Percentiles rank a stretch among this genome's conserved stretches.
phyloP scores from a whole-genome alignment of 2,797 vertebrate species.

The Trachops cirrhosus region DNA sequence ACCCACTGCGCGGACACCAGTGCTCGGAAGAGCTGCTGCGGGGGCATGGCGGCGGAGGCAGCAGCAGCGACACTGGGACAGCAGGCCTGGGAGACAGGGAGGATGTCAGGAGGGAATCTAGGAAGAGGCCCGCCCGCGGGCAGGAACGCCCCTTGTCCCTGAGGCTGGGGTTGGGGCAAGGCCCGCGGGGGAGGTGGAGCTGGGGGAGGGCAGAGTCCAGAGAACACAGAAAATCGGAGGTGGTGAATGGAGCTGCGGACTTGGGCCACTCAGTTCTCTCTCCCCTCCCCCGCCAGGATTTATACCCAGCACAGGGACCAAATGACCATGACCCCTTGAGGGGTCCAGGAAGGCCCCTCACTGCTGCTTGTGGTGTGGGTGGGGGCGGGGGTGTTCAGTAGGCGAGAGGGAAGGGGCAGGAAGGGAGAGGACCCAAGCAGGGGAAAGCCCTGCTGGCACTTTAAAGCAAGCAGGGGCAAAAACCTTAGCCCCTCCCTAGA shows the following conservation, averaged over 20 bases:
- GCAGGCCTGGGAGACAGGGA: background rate
- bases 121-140: accelerated
- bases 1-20: slow-evolving; percentile 93
- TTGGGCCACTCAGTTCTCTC: background rate
- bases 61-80: accelerated
- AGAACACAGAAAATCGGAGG: background rate
- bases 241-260: background rate
- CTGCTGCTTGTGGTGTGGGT: no score
- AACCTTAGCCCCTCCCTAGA: background rate
- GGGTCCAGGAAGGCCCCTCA: background rate
- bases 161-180: background rate
- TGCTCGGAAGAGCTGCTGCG: slow-evolving; percentile 84
- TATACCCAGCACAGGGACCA: background rate
- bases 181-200: background rate
- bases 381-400: no score
- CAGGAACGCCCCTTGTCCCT: background rate
- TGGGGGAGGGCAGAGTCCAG: slow-evolving; percentile 12
- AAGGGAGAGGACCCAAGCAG: background rate
- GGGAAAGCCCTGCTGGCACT: background rate
- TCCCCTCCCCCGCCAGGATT: background rate
- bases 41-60: slow-evolving; percentile 69
- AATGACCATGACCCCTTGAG: background rate
- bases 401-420: no score
- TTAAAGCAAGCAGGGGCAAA: background rate
- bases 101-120: background rate